Base-by-base conservation (phyloP, 2,888 invertebrate species). In the Sinotaia quadrata region DNA sequence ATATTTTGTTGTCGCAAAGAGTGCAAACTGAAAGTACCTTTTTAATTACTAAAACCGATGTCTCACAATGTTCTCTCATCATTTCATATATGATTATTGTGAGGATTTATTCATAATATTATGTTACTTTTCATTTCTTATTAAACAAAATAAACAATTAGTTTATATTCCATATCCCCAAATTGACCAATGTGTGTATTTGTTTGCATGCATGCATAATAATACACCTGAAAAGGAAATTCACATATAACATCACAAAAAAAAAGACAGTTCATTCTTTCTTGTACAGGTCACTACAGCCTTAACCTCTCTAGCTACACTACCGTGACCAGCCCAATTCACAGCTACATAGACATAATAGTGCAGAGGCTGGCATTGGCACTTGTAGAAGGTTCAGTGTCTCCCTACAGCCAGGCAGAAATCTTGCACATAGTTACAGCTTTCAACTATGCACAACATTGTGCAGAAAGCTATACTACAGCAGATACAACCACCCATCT, bases 261-360 rank as follows among this genome's bases (percentile, higher is more conserved):
- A 12, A 15, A 49, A 12, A n/a, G 7, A n/a, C 21, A n/a, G 7
- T 8, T 8, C 24, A 12, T 18, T 31, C 29, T 52, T 21, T 24
- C n/a, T 54, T 27, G 27, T 4, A 7, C 54, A 65, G 65, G 65
- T 29, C 83, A 85, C 60, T 84, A 82, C 67, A 70, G 74, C 0
- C 68, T 85, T 7, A 81, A 83, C 68, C 47, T 79, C 31, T 44
- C 68, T 10, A 72, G 73, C 8, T 84, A 78, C 70, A 81, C 81
- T 3, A 74, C 75, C 47, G 80, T 84, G 63, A 82, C 84, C 29
- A 78, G 78, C 34, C 87, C 87, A 10, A 71, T 84, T 18, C 71
- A 75, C n/a, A 66, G 82, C 33, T 85, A 80, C 70, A 78, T 84
- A 31, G 84, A 85, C 67, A 71, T 86, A 31, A 78, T 84, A 7